A percentile compares a stretch with the other conserved stretches of the same genome.
phyloP scores from a whole-genome alignment of 2,113 vertebrate species.

The Podocnemis expansa region DNA sequence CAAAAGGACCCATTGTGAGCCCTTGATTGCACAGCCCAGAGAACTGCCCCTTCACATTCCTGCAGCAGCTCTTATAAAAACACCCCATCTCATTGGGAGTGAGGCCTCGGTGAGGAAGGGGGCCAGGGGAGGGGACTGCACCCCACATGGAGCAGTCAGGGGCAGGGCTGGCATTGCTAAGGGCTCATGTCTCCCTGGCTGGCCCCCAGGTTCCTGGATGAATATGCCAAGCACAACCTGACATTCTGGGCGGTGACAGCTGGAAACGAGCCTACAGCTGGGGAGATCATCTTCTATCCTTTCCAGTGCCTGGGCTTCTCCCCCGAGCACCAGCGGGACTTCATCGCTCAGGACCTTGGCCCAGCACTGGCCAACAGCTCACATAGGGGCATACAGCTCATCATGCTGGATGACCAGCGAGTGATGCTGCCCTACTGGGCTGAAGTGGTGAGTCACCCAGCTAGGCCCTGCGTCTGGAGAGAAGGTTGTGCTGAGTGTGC shows the following conservation, averaged over 20 bases:
- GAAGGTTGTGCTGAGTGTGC: not conserved
- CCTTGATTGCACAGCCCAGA: too few relatives aligned
- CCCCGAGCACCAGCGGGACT: conserved; percentile 90
- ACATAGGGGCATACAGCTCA: conserved; percentile 77
- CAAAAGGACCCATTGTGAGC: too few relatives aligned
- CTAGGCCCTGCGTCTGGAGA: not conserved
- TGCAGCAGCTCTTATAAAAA: too few relatives aligned
- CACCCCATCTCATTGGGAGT: too few relatives aligned
- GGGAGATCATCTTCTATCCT: conserved; percentile 87
- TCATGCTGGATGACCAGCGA: conserved; percentile 93
- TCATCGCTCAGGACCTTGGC: conserved; percentile 90
- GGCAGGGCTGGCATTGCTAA: not conserved
- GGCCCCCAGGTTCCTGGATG: conserved; percentile 87
- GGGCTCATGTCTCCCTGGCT: not conserved
- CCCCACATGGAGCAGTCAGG: rapidly evolving
- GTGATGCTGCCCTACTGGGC: conserved; percentile 93
- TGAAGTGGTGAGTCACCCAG: conserved; percentile 85
- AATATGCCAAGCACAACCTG: conserved; percentile 88
- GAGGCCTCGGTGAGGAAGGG: too few relatives aligned
- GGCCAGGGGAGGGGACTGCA: rapidly evolving
- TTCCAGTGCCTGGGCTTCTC: conserved; percentile 97
- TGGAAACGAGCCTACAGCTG: conserved; percentile 92
- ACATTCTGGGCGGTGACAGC: conserved; percentile 93
- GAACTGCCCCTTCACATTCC: too few relatives aligned
- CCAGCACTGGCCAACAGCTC: conserved; percentile 85